Base-by-base conservation (phyloP, 2,888 invertebrate genomes). In the Boloria selene region DNA sequence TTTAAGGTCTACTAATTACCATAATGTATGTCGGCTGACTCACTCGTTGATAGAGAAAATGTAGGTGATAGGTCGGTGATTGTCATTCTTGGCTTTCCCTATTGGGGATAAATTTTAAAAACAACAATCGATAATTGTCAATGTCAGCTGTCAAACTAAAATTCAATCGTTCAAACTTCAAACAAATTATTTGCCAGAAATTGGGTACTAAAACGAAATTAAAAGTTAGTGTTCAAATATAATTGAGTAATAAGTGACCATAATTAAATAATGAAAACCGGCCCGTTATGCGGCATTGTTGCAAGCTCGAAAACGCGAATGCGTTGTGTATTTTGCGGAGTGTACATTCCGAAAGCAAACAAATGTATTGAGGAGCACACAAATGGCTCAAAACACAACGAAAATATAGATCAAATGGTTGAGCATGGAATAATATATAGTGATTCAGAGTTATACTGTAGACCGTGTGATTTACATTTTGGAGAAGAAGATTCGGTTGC, bases 291-390 rank as follows among this genome's bases (percentile, higher is more conserved):
- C 68, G 88, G 87, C 5, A 83, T 88, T 68, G 79, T 87, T 17
- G 80, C 73, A 14, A 79, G 77, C 69, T 85, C 88, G 0, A 85
- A 87, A 69, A 85, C 86, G 50, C 80, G 84, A 63, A 85, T 87
- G 22, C 84, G 84, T 60, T 88, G 88, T 72, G 74, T 85, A 56
- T 84, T 84, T 72, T 88, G 88, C 74, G 87, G 83, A 45, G 86
- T 87, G 3, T 80, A 76, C 70, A 84, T 88, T 70, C 85, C 88
- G 18, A 88, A 87, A 67, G 84, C 86, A 2, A 81, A 75, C 56
- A 86, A 82, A 82, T 87, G 86, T 69, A 87, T 88, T 63, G 86
- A 87, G 62, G 85, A 88, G 70, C 88, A 88, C 70, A 79, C 77
- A 17, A 84, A 86, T 64, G 87, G 87, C 7, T 75, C 79, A 22